Percentiles rank a stretch among this genome's conserved stretches.
Conservation (phyloP, 2,797 vertebrate genomes). For the Microchirus variegatus region DNA sequence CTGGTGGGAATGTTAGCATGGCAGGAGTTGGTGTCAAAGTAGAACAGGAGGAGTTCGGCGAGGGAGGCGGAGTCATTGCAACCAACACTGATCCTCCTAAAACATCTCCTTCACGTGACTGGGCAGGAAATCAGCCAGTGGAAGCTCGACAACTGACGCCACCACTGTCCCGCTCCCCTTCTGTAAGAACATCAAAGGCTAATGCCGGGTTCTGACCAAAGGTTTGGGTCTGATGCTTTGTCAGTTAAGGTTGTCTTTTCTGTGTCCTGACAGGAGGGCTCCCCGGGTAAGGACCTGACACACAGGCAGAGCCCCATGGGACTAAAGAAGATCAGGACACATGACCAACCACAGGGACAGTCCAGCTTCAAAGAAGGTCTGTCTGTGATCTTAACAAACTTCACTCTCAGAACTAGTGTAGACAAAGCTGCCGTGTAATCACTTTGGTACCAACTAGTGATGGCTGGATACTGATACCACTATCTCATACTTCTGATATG, state of each 20-base stretch:
- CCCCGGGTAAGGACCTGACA: conserved; percentile 74
- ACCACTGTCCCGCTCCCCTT: conserved; percentile 74
- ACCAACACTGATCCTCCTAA: conserved; percentile 42
- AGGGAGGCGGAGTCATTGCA: conserved; percentile 35
- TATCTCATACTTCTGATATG: too few species aligned
- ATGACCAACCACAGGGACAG: conserved; percentile 85
- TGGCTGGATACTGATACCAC: too few species aligned
- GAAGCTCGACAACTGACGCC: conserved; percentile 74
- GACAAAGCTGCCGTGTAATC: not conserved
- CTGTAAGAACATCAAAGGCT: conserved; percentile 54
- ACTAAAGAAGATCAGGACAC: conserved; percentile 72
- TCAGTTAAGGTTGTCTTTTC: not conserved
- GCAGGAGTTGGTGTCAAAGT: conserved; percentile 87
- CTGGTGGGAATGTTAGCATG: conserved; percentile 87
- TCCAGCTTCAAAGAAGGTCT: conserved; percentile 88
- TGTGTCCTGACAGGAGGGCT: conserved; percentile 67
- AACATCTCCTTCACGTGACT: conserved; percentile 68
- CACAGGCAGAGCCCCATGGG: conserved; percentile 68
- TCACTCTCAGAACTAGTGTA: not conserved
- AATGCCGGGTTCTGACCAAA: too few species aligned
- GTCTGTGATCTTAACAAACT: conserved; percentile 15
- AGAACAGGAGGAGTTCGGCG: conserved; percentile 82
- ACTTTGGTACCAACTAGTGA: too few species aligned
- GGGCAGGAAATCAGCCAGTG: conserved; percentile 69
- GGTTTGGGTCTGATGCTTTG: not conserved